Conservation (phyloP, 2,797 vertebrate species). For the Crocidura indochinensis region DNA sequence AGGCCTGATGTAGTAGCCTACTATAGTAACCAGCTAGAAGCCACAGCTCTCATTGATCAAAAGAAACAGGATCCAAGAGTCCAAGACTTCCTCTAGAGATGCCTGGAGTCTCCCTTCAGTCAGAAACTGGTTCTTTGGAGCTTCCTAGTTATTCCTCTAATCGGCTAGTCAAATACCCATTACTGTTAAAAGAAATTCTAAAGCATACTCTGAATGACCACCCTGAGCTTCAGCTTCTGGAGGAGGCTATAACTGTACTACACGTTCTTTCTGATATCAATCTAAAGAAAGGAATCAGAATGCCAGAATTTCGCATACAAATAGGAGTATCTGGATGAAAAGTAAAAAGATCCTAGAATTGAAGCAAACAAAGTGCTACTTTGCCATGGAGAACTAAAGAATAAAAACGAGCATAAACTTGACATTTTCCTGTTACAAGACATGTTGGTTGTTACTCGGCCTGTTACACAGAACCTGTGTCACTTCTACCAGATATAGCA, state of each 20-base stretch:
- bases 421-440: constrained; percentile 98
- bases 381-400: constrained; percentile 92
- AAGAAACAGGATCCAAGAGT: constrained; percentile 97
- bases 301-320: constrained; percentile 99
- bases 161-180: constrained; percentile 96
- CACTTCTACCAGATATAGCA: constrained; percentile 98
- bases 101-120: constrained; percentile 98
- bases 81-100: constrained; percentile 97
- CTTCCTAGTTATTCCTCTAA: constrained; percentile 98
- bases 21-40: constrained; percentile 97
- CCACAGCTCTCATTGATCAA: constrained; percentile 97
- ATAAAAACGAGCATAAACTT: constrained; percentile 93
- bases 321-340: constrained; percentile 86
- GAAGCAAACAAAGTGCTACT: constrained; percentile 95
- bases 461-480: constrained; percentile 95
- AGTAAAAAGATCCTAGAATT: constrained; percentile 94
- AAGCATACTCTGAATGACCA: constrained; percentile 60
- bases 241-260: constrained; percentile 95
- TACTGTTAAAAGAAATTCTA: constrained; percentile 96
- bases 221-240: constrained; percentile 86
- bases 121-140: constrained; percentile 87
- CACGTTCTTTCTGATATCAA: constrained; percentile 97
- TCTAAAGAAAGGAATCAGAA: constrained; percentile 98
- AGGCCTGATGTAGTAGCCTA: constrained; percentile 92
- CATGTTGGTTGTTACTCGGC: constrained; percentile 96